Base-by-base conservation (phyloP, 1,140 invertebrate genomes). In the Drosophila baimaii region DNA sequence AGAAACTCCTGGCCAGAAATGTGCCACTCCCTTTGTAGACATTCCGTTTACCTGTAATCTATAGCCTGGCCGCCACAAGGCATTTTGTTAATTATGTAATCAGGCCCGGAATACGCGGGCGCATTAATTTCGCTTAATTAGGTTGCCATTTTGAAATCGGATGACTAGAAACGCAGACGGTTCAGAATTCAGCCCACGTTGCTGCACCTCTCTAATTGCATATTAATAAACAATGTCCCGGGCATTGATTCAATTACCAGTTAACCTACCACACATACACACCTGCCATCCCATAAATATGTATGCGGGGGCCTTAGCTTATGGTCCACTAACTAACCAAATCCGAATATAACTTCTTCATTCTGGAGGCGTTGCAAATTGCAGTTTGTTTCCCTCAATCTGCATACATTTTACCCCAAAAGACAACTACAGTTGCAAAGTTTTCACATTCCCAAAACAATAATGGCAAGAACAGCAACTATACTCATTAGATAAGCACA, bases 191-290 rank as follows among this genome's bases (percentile, higher is more conserved):
- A 9, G 27, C 2, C 33, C 68, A 56, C 65, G 33, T 71, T 35
- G 4, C 43, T 23, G 15, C 10, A n/a, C 9, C 51, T 47, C 33
- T 56, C 33, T 57, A 71, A 71, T 71, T 71, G 66, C 51, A 71
- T 71, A 71, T 71, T 71, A 71, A 71, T 71, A 71, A 71, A 71
- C 68, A 71, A 71, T 71, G 68, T 71, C 21, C 25, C 33, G 13
- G 69, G 66, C 66, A 49, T 58, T 72, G 69, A 72, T 72, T 72
- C 69, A 72, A 72, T 71, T 72, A 71, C 69, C 52, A 71, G 68
- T 49, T 39, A 47, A 71, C 43, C 35, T 5, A 33, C 29, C 29
- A 29, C 13, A 33, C 13, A 21, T 3, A 27, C 6, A 7, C 19
- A 21, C 29, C 21, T 12, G 21, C 21, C 21, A 4, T 19, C 19